phyloP scores from a whole-genome alignment of 2,797 vertebrate genomes.

The Borostomias antarcticus region DNA sequence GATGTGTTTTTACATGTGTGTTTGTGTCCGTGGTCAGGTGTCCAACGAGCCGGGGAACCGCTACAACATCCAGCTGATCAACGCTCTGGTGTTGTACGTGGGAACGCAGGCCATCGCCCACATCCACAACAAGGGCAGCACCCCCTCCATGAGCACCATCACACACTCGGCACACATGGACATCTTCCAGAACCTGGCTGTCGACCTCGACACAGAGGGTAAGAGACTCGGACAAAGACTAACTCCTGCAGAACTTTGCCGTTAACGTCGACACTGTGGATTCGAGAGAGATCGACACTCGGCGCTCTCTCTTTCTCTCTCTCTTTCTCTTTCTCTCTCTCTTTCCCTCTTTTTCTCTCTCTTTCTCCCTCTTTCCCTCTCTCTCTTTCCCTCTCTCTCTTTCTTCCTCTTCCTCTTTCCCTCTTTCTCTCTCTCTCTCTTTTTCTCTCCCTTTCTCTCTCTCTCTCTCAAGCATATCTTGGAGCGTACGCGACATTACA shows the following conservation, averaged over 20 bases:
- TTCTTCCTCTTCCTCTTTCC: background rate
- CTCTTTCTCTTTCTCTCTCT: no score
- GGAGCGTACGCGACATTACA: no score
- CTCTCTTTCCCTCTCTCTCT: background rate
- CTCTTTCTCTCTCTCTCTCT: no score
- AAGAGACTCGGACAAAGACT: slow-evolving; percentile 35
- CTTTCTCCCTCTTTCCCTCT: no score
- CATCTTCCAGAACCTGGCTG: slow-evolving; percentile 98
- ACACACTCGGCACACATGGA: slow-evolving; percentile 99
- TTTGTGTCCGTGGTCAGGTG: slow-evolving; percentile 58
- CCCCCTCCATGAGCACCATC: slow-evolving; percentile 99
- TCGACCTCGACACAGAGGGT: slow-evolving; percentile 99
- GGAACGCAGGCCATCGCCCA: slow-evolving; percentile 98
- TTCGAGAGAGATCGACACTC: no score
- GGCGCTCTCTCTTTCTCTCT: no score
- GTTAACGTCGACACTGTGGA: no score
- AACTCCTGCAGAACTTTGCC: no score
- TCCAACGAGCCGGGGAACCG: slow-evolving; percentile 98
- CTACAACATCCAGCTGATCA: slow-evolving; percentile 99
- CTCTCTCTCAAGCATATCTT: no score
- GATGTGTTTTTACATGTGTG: background rate
- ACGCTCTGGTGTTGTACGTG: slow-evolving; percentile 96
- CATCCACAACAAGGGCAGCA: slow-evolving; percentile 99
- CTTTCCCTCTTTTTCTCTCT: no score
- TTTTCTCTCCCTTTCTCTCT: no score